Base-by-base conservation (phyloP, 2,113 vertebrate species). In the Cheirogaleus medius region DNA sequence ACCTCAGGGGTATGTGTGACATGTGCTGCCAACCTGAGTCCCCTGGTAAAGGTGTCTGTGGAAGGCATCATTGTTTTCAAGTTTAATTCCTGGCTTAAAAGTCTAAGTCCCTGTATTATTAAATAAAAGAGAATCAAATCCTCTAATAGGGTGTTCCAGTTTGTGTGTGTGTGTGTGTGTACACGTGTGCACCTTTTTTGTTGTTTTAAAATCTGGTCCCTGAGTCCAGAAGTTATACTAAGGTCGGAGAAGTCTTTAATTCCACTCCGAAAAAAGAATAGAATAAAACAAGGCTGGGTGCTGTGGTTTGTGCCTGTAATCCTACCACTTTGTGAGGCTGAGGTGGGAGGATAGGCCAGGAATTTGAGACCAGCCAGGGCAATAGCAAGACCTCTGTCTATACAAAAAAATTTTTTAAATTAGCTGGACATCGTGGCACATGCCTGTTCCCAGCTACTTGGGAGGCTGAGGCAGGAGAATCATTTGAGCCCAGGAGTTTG, bases 1-100 rank as follows among this genome's bases (percentile, higher is more conserved):
- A 85, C 18, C 54, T 56, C 7, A 14, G 54, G 54, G 54, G 7
- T 56, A 56, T 21, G 21, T 25, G n/a, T 64, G 9, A 60, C 60
- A 18, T 56, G 39, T 9, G 7, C 52, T 93, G 54, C 63, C 68
- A 86, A 91, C 49, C 37, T 74, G 1, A 84, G 49, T 87, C 44
- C 80, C 74, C 54, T 81, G 86, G 52, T 34, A 66, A 95, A 93
- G 27, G 69, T 77, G 42, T 42, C 47, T 47, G 0, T 44, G 54
- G 56, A 95, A 92, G 39, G 27, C 39, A 86, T 17, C 42, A 29
- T 81, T 78, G 84, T 95, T 92, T 96, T 94, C 88, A 76, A 76
- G 52, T 93, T 91, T 80, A 77, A 93, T 94, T 90, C 42, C 74
- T 92, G 37, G 4, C n/a, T 74, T 88, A 81, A 63, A 27, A 93